Evolutionary conservation across 2,113 vertebrate genomes (phyloP), one percentile per base, ranked within the genome.

Genomic region (Pelobates fuscus): DNA sequence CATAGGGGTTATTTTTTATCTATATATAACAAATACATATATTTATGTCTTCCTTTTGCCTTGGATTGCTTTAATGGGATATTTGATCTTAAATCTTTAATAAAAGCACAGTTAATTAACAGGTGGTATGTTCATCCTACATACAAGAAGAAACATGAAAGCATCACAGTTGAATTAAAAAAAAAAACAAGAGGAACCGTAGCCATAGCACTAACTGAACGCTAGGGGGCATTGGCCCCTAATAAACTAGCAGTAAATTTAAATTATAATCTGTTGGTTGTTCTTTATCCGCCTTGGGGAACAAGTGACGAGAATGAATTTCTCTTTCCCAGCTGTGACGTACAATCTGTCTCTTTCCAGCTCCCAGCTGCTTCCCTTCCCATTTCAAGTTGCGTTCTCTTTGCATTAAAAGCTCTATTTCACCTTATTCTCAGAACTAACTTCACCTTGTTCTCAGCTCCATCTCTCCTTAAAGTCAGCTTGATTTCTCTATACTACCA

Each of bases 261-360:
- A 72, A 63, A 58, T 62, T 59, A 18, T 49, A 49, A 37, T 23
- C 59, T 24, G 60, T 72, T 52, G n/a, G 58, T 29, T 71, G 58
- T 24, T 63, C 27, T 52, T 74, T 44, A 57, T 66, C 61, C 65
- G 71, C 71, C 71, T 64, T 37, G 37, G 62, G 71, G 71, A 74
- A 62, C 49, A 21, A 66, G 71, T 74, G 52, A 65, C n/a, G 71
- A 72, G 59, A 23, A 57, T 57, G 49, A 32, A 71, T 60, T 60
- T 44, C 71, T 64, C 61, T 32, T 58, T 66, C 65, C 62, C 49
- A 63, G 59, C 59, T 72, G 70, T 72, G 70, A 72, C 70, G 70
- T 72, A 62, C 25, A 37, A 72, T n/a, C 43, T 63, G 70, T 70
- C 18, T 71, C 69, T 61, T 54, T 71, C 57, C 58, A 71, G 69